A percentile compares a stretch with the other conserved stretches of the same genome.
These are phyloP conservation scores for Sparidentex hasta DNA, from an alignment of 2,797 vertebrate species.

Conservation along the genomic window DNA sequence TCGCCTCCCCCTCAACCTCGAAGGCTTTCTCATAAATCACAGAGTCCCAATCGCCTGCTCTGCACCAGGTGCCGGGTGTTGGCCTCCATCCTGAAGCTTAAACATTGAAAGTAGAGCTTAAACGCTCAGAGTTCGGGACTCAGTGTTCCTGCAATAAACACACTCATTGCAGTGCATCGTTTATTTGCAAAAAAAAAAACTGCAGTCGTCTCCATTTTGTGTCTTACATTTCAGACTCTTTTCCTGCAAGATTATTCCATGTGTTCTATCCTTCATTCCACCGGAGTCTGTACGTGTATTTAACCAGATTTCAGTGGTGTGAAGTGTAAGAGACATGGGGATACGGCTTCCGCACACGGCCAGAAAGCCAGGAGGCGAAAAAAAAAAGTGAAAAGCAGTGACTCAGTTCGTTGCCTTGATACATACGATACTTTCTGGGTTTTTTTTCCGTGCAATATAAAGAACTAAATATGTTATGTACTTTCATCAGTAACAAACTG, in stretches of 20 bases:
- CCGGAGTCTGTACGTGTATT: conserved; percentile 97
- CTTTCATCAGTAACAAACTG: conserved; percentile 27
- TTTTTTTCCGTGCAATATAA: conserved; percentile 1
- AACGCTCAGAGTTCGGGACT: conserved; percentile 2
- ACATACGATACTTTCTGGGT: background rate
- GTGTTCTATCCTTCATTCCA: conserved; percentile 99
- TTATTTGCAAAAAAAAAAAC: too few species aligned
- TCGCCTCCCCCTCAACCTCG: conserved; percentile 61
- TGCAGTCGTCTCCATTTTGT: conserved; percentile 7
- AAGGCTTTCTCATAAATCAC: conserved; percentile 69
- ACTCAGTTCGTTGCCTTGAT: background rate
- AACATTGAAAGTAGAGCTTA: conserved; percentile 47
- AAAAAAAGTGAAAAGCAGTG: conserved; percentile 2
- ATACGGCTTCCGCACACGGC: conserved; percentile 56
- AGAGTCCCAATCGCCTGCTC: conserved; percentile 32
- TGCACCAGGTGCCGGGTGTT: conserved; percentile 48
- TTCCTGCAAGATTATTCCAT: conserved; percentile 87
- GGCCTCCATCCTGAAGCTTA: conserved; percentile 36
- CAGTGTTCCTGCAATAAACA: conserved; percentile 33
- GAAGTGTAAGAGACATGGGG: conserved; percentile 97
- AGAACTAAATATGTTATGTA: background rate
- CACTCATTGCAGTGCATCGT: conserved; percentile 10
- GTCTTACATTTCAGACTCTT: conserved; percentile 52
- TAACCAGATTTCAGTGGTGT: conserved; percentile 99
- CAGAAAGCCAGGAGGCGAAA: conserved; percentile 10